Evolutionary conservation across 2,113 vertebrate species (phyloP), one percentile per base, ranked within the genome.

Genomic region (Galemys pyrenaicus): DNA sequence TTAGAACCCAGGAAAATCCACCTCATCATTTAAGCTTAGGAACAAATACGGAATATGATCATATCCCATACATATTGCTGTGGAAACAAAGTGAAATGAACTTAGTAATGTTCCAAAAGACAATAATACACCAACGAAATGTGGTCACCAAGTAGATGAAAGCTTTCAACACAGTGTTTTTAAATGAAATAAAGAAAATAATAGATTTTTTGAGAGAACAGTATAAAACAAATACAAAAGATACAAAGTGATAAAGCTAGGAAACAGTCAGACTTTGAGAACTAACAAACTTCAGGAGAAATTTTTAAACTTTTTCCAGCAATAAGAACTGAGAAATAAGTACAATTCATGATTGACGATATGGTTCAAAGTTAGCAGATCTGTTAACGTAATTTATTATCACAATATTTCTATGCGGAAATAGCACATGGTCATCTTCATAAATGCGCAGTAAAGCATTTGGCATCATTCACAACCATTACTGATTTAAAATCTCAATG

Each of bases 171-270:
- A 32, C 37, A 85, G 9, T 39, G 24, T 46, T 67, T 54, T 77
- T 35, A 78, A 92, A 51, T 41, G 35, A 87, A 85, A 60, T 41
- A 24, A 90, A 65, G 22, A 71, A 94, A 64, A 46, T 68, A 82
- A 58, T 46, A 62, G 26, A 16, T 58, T 30, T 20, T 51, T 74
- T 79, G 41, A 64, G 89, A 93, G 37, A 92, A 82, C 15, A 91
- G 32, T 10, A 41, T 60, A 89, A 89, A 26, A 90, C 62, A 79
- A 39, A 62, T 85, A 73, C 16, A 74, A 49, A 32, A 90, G 87
- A 95, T 87, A 19, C 44, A 71, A 86, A 86, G 35, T 68, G n/a
- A 62, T 32, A 10, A 37, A 35, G 62, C 6, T 54, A 91, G 58
- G 56, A 32, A 64, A 51, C 16, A 19, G 35, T 22, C 39, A n/a